Conservation (phyloP, 37 sponge, comb jelly and placozoan species). For the Bolinopsis microptera region DNA sequence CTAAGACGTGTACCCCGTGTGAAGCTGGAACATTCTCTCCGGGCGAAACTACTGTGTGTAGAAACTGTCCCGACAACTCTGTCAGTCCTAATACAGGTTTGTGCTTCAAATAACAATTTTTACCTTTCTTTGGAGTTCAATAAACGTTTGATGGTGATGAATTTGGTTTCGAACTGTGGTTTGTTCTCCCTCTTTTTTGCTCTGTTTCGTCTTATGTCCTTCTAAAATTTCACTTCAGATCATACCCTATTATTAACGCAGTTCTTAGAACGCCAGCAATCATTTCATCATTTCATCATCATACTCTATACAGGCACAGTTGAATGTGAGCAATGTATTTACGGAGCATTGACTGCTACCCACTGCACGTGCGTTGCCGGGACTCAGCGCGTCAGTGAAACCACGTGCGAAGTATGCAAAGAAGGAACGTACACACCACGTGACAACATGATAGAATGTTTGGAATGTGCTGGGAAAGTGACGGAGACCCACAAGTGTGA, state of each 20-base stretch:
- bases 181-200: too few relatives aligned
- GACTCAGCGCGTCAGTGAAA: background rate
- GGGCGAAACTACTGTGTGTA: background rate
- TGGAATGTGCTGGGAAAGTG: background rate
- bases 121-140: too few relatives aligned
- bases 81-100: background rate
- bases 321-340: background rate
- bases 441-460: background rate
- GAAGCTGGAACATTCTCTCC: background rate
- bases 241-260: too few relatives aligned
- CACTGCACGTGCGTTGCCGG: background rate
- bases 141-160: too few relatives aligned
- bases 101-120: too few relatives aligned
- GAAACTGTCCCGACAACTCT: background rate
- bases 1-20: background rate
- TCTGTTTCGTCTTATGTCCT: too few relatives aligned
- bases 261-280: too few relatives aligned
- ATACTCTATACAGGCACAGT: background rate
- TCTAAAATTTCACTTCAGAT: too few relatives aligned
- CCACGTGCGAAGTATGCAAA: background rate
- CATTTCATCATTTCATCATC: too few relatives aligned
- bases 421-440: background rate
- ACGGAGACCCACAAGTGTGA: background rate
- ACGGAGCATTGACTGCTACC: background rate
- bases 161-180: too few relatives aligned